Percentiles rank a stretch among this genome's conserved stretches.
Conservation (phyloP, 1,140 invertebrate genomes). For the Neodiprion fabricii region DNA sequence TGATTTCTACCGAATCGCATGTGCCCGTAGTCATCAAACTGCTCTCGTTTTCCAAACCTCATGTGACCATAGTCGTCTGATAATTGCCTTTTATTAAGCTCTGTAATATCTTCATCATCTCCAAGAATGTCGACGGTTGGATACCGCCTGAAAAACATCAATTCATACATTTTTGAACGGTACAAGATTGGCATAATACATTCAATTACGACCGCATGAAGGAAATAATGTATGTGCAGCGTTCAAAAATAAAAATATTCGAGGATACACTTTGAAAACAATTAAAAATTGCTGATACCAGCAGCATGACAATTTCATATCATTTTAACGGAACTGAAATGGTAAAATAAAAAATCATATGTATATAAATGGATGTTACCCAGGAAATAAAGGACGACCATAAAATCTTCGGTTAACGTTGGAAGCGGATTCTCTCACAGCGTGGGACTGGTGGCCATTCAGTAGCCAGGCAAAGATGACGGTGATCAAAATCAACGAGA, state of each 20-base stretch:
- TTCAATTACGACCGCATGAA: too few relatives aligned
- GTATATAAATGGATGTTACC: slow-evolving; percentile 24
- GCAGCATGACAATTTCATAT: neutral
- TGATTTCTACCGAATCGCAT: slow-evolving; percentile 68
- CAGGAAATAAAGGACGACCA: slow-evolving; percentile 27
- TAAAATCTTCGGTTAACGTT: slow-evolving; percentile 31
- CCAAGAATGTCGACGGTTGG: slow-evolving; percentile 49
- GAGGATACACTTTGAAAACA: neutral
- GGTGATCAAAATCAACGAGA: neutral
- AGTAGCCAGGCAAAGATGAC: slow-evolving; percentile 22
- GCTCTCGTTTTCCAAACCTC: slow-evolving; percentile 66
- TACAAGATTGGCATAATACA: too few relatives aligned
- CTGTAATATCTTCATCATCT: slow-evolving; percentile 66
- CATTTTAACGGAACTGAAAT: neutral
- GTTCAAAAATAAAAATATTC: too few relatives aligned
- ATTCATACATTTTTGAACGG: too few relatives aligned
- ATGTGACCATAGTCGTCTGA: slow-evolving; percentile 72
- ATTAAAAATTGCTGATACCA: neutral
- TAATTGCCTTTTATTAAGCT: slow-evolving; percentile 61
- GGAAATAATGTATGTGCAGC: too few relatives aligned
- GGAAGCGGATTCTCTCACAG: slow-evolving; percentile 24
- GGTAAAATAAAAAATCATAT: neutral
- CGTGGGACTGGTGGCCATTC: slow-evolving; percentile 28
- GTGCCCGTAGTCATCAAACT: slow-evolving; percentile 75
- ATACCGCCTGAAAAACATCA: slow-evolving; percentile 26